A percentile compares a stretch with the other conserved stretches of the same genome.
These are phyloP conservation scores for Dendrocincla tyrannina DNA, from an alignment of 2,797 vertebrate species.

Conservation along the genomic window DNA sequence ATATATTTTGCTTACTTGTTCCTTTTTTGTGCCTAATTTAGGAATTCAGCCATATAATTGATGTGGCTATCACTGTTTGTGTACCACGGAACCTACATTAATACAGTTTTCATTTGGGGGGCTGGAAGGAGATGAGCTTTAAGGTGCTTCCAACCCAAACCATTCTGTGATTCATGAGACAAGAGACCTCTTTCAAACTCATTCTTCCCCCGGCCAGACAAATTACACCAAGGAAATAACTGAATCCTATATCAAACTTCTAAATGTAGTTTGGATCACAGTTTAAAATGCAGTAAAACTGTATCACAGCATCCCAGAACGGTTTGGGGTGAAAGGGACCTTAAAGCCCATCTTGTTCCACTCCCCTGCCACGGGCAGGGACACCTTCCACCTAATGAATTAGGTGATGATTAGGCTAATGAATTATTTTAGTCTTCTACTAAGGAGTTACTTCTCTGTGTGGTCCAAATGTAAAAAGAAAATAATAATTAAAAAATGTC, in stretches of 20 bases:
- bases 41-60: conserved; percentile 50
- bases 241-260: background rate
- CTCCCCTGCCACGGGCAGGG: no score
- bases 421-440: background rate
- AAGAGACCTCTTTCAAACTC: background rate
- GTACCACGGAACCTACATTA: background rate
- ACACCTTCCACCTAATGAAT: background rate
- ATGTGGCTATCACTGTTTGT: conserved; percentile 36
- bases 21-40: conserved; percentile 36
- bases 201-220: background rate
- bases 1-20: conserved; percentile 49
- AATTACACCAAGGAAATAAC: background rate
- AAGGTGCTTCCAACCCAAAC: background rate
- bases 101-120: background rate
- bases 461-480: background rate
- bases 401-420: no score
- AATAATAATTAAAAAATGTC: background rate
- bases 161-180: background rate
- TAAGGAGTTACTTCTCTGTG: background rate
- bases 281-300: background rate
- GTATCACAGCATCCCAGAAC: background rate
- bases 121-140: background rate
- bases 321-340: background rate
- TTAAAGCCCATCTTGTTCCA: background rate
- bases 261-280: background rate